Evolutionary conservation across 2,797 vertebrate genomes (phyloP), one percentile per base, ranked within the genome.

Genomic region (Rhynchotus rufescens): DNA sequence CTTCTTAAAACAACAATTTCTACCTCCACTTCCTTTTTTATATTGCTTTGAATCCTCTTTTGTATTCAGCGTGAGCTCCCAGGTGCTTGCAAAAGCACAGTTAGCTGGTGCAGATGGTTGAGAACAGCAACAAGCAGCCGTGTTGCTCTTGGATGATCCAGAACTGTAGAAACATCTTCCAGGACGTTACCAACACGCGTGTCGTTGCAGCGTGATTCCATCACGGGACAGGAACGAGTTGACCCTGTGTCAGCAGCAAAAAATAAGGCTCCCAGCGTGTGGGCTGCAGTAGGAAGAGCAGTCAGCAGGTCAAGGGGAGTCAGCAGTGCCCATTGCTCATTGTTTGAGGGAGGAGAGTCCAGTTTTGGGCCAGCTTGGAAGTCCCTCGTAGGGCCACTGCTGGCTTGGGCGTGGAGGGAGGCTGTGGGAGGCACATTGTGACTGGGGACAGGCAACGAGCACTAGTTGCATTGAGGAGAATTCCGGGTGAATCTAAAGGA

Each of bases 1-100:
- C 82, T 80, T 87, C 81, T 93, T 90, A 90, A 90, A 90, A 54
- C 82, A 94, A 93, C 95, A 15, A 38, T 91, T 96, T 90, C 96
- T 92, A 94, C 95, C 94, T 96, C 92, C 56, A 10, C 79, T 93
- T 92, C 77, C 74, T 88, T 80, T 87, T 76, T 32, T 30, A 49
- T 42, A 45, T 86, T 74, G 65, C 57, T 80, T 80, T 30, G 36
- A 45, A 6, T 47, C 68, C 20, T 21, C 54, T 34, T 47, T 59
- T 32, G 21, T 56, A n/a, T 32, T 57, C 80, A 75, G n/a, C 60
- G 11, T 15, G 47, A 93, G 42, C 66, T 88, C 76, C 57, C 56
- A 81, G 52, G 34, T 0, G 0, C 65, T 87, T 81, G 45, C 56
- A 87, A 28, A 83, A 80, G 66, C 66, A 12, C 86, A 82, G 10